Evolutionary conservation across 2,797 vertebrate genomes (phyloP), one percentile per base, ranked within the genome.

Genomic region (Muscicapa comitata): DNA sequence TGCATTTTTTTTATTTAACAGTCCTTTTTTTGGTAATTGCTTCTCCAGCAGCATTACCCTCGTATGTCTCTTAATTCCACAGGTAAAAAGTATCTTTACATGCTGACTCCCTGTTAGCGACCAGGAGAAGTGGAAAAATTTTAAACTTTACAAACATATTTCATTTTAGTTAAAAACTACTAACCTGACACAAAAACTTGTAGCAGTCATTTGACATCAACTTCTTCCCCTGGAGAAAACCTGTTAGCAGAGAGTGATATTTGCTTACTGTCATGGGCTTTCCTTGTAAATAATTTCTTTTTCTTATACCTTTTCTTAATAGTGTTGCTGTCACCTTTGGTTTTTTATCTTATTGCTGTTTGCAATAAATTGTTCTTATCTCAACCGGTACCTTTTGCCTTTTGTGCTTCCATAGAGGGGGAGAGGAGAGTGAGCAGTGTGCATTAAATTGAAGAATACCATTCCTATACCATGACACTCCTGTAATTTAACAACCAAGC

Each of bases 1-100:
- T 58, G 31, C 23, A 78, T 78, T 43, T 55, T 20, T 88, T 86
- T 93, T 94, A 62, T 91, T 96, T 91, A 66, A 63, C n/a, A 95
- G 35, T 40, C 62, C 9, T 5, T 86, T 38, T 93, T 61, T 91
- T 93, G 33, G 19, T 61, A 31, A 96, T 95, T 90, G 19, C 21
- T 90, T 53, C 33, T 81, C 70, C 71, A 66, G 17, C 28, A 83
- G 19, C 17, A 10, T 86, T 87, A 77, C 50, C 13, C 25, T 87
- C 15, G 6, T 79, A 85, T 83, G 35, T 65, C 43, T 76, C 77
- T 91, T 62, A 51, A 53, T 72, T 84, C 77, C 50, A 57, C 5
- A n/a, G 4, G 40, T 16, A 15, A 66, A 91, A 93, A 85, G 13
- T 57, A 47, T 58, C 47, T 67, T 96, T 94, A 86, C 9, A 58